phyloP scores from a whole-genome alignment of 2,113 vertebrate genomes.

The Promerops cafer region DNA sequence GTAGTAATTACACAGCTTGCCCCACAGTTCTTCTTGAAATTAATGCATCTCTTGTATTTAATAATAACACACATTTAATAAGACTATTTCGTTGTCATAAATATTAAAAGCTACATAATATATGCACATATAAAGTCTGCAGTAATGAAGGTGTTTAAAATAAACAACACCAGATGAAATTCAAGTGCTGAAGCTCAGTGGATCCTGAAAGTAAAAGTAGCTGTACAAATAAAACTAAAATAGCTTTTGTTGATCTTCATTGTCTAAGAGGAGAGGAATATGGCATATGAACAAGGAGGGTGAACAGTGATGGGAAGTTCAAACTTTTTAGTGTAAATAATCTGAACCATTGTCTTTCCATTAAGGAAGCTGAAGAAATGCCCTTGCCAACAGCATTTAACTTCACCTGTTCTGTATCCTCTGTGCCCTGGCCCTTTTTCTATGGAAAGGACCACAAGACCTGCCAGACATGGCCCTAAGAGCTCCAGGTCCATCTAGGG shows the following conservation, averaged over 20 bases:
- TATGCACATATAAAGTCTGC: conserved; percentile 18
- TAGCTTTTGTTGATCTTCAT: background rate
- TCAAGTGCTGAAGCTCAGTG: background rate
- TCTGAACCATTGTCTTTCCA: background rate
- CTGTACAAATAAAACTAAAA: background rate
- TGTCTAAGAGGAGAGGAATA: background rate
- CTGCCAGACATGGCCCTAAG: background rate
- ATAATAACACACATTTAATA: background rate
- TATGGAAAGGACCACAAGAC: background rate
- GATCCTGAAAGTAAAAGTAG: background rate
- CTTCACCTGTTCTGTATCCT: background rate
- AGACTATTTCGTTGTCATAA: background rate
- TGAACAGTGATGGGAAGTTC: background rate
- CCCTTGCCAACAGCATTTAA: background rate
- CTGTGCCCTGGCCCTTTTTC: background rate
- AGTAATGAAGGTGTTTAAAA: conserved; percentile 26
- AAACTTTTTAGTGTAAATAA: background rate
- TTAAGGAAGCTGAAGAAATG: background rate
- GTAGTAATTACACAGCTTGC: background rate
- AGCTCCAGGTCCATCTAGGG: background rate
- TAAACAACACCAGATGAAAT: background rate
- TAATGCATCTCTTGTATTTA: background rate
- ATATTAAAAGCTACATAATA: conserved; percentile 26
- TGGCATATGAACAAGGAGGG: background rate
- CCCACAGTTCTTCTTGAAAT: background rate